Base-by-base conservation (phyloP, 2,888 invertebrate species). In the Pollenia griseotomentosa region DNA sequence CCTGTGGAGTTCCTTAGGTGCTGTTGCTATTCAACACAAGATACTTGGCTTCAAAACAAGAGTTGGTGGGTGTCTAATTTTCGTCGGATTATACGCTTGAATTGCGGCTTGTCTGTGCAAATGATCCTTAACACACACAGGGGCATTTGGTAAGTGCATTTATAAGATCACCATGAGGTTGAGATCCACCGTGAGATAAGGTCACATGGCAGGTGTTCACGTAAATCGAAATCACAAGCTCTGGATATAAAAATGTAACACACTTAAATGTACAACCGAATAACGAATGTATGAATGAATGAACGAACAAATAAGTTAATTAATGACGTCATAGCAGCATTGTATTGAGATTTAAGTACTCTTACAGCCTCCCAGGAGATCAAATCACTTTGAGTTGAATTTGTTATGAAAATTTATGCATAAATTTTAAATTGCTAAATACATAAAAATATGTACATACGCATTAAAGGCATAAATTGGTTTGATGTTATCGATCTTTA, bases 351-450 rank as follows among this genome's bases (percentile, higher is more conserved):
- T 42, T 23, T 23, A 63, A 84, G 87, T 55, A 40, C 71, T 46
- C 81, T 84, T 74, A 44, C 78, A 63, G n/a, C 33, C 42, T 40
- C 68, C 63, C 87, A 73, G 68, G 81, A 63, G 66, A 77, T 66
- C 40, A 33, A 55, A 48, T 65, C 59, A 55, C 16, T 75, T 75
- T 42, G 14, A 53, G n/a, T 6, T n/a, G 42, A 59, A 44, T 33
- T 6, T 19, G 33, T 68, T n/a, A n/a, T n/a, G n/a, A n/a, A 65
- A 2, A 46, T 44, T 53, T 57, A 66, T 48, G 73, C 73, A 81
- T 74, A 74, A 55, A 73, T 81, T 71, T 57, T 14, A 65, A 80
- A 44, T 71, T 61, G 11, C 10, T 48, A 66, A 42, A 70, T 12
- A 11, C 16, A 59, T 59, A 10, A 2, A 19, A 14, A 11, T n/a